These are phyloP conservation scores for Lynx canadensis DNA, from an alignment of 2,113 vertebrate genomes.

Conservation along the genomic window DNA sequence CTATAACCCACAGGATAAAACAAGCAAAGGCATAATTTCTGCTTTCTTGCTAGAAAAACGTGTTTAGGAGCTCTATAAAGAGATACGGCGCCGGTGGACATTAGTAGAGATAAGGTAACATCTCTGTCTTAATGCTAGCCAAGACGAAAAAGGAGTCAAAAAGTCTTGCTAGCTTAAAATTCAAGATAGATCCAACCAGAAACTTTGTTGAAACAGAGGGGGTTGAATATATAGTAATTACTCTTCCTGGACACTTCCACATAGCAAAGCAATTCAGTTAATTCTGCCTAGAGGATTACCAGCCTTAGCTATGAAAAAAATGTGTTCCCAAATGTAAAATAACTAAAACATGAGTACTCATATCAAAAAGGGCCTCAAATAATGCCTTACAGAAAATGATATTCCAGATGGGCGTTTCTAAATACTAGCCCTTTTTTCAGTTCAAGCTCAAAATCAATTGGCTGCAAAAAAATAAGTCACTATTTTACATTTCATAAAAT, in stretches of 20 bases:
- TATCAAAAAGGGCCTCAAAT: conserved; percentile 30
- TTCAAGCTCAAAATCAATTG: conserved; percentile 29
- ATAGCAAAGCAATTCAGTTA: conserved; percentile 22
- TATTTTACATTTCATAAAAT: conserved; percentile 39
- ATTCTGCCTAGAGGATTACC: conserved; percentile 16
- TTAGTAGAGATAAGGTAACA: not conserved
- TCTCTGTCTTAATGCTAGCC: not conserved
- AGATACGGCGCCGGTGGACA: not conserved
- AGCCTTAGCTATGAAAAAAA: not conserved
- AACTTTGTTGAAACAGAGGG: not conserved
- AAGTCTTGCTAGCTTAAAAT: not conserved
- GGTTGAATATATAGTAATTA: not conserved
- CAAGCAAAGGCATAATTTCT: conserved; percentile 30
- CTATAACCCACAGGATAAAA: not conserved
- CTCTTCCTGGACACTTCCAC: not conserved
- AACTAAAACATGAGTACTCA: conserved; percentile 26
- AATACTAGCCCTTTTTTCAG: conserved; percentile 13
- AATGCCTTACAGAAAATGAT: conserved; percentile 63
- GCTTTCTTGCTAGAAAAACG: conserved; percentile 28
- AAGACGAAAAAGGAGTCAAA: not conserved
- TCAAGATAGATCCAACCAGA: not conserved
- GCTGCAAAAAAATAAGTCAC: conserved; percentile 50
- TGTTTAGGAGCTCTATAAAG: not conserved
- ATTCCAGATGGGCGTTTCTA: not conserved
- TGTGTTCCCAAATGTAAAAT: conserved; percentile 22